Base-by-base conservation (phyloP, 2,113 vertebrate species). In the Campylomormyrus numenius region DNA sequence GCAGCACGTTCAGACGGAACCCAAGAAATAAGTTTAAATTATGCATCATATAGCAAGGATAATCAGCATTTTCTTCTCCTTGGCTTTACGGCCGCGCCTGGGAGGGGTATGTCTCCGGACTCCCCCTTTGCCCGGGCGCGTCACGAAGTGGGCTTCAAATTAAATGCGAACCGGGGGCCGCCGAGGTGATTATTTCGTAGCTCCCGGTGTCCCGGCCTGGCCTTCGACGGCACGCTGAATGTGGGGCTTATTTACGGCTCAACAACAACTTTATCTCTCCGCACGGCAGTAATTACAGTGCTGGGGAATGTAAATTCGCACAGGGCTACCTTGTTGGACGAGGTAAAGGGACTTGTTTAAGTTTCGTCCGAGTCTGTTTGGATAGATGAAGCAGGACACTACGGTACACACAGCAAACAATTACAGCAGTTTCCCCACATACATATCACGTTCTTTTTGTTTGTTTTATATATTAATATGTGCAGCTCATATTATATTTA, bases 231-330 rank as follows among this genome's bases (percentile, higher is more conserved):
- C 35, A 91, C 48, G 90, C 49, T 90, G 90, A 92, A 93, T 91
- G 91, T 92, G 92, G 91, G 90, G 93, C 93, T 94, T 93, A 94
- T 94, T 95, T 90, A 93, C 92, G 93, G 94, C 94, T 90, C 93
- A 93, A 94, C 92, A 92, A 90, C 89, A 93, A 94, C 93, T 95
- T 95, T 92, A 95, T 95, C 93, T 94, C 92, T 91, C 93, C 91
- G 92, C 90, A 89, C 89, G 90, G 90, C 87, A 87, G 92, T 95
- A 95, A 95, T 95, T 95, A 93, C 93, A 89, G 93, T 93, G 92
- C 93, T 92, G 91, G 95, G 93, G 93, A 95, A 93, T 27, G 31
- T 80, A 49, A 91, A 90, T 52, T 35, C 7, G 77, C 89, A 90
- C 62, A 83, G 53, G 74, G 89, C 89, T 93, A 87, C 91, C 90